A percentile compares a stretch with the other conserved stretches of the same genome.
Evolutionary conservation across 2,888 invertebrate genomes (phyloP).

Genomic region (Eilema sororculum): DNA sequence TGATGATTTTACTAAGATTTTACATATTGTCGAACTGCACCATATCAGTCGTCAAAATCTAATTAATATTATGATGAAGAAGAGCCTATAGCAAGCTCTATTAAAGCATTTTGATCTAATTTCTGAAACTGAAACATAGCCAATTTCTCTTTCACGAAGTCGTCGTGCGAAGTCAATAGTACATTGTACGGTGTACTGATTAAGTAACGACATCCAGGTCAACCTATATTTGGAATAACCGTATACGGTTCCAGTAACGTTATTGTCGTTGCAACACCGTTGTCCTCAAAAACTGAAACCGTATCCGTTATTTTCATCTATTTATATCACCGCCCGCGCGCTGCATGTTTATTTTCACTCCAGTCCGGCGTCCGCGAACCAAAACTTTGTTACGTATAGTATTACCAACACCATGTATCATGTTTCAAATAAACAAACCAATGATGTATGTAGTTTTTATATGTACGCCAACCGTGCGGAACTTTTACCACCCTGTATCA

Average conservation of each 20-base stretch:
- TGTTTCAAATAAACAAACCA: conserved; percentile 51
- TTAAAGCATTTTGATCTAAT: too few species aligned
- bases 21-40: too few species aligned
- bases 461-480: conserved; percentile 31
- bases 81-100: too few species aligned
- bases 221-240: conserved; percentile 3
- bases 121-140: too few species aligned
- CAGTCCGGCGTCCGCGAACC: conserved; percentile 41
- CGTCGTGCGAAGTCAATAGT: background rate
- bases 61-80: too few species aligned
- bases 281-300: conserved; percentile 26
- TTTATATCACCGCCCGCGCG: conserved; percentile 43
- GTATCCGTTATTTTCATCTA: conserved; percentile 44
- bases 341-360: conserved; percentile 54
- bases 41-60: too few species aligned
- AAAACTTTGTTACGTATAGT: conserved; percentile 36
- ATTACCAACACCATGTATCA: conserved; percentile 52
- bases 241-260: background rate
- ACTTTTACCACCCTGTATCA: conserved; percentile 40
- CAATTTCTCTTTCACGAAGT: too few species aligned
- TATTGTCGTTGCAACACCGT: conserved; percentile 2
- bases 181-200: background rate
- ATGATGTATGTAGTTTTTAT: conserved; percentile 43
- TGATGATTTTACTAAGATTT: too few species aligned
- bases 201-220: background rate